phyloP scores from a whole-genome alignment of 2,797 vertebrate species.

The Pterois miles region DNA sequence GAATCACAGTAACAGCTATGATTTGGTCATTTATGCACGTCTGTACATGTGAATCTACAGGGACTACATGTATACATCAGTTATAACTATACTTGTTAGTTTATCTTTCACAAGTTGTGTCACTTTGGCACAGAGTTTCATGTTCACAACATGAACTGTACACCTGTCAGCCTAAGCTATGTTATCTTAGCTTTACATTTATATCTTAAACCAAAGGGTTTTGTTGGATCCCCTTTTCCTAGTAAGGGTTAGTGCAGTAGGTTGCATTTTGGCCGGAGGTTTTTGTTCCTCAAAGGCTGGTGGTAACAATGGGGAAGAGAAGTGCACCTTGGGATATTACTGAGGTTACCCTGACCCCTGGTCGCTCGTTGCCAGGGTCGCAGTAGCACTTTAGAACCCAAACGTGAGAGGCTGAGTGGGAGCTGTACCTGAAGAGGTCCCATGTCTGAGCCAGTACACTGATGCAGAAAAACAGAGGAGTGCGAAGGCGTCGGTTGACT shows the following conservation, averaged over 20 bases:
- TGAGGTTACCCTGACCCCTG: constrained; percentile 75
- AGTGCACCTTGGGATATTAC: constrained; percentile 71
- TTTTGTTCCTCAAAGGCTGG: constrained; percentile 65
- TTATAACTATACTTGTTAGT: constrained; percentile 28
- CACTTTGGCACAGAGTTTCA: constrained; percentile 76
- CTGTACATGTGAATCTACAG: constrained; percentile 40
- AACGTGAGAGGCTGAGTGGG: constrained; percentile 41
- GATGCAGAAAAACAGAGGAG: constrained; percentile 54
- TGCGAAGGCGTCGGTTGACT: constrained; percentile 48
- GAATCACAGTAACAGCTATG: constrained; percentile 38
- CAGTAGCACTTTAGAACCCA: constrained; percentile 72
- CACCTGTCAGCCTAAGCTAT: constrained; percentile 40
- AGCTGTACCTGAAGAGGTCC: constrained; percentile 68
- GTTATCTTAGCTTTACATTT: constrained; percentile 18
- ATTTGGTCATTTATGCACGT: constrained; percentile 64
- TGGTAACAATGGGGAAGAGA: constrained; percentile 61
- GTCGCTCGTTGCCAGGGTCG: constrained; percentile 61
- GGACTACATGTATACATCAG: constrained; percentile 16
- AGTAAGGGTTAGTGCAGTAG: constrained; percentile 66
- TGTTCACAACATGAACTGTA: constrained; percentile 62
- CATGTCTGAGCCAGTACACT: constrained; percentile 37
- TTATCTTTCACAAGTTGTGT: constrained; percentile 44
- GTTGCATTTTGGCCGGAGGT: constrained; percentile 63
- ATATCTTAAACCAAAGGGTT: constrained; percentile 26
- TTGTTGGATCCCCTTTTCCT: constrained; percentile 25